Percentiles rank a stretch among this genome's conserved stretches.
These are phyloP conservation scores for Baronia brevicornis DNA, from an alignment of 2,888 invertebrate species.

Conservation along the genomic window DNA sequence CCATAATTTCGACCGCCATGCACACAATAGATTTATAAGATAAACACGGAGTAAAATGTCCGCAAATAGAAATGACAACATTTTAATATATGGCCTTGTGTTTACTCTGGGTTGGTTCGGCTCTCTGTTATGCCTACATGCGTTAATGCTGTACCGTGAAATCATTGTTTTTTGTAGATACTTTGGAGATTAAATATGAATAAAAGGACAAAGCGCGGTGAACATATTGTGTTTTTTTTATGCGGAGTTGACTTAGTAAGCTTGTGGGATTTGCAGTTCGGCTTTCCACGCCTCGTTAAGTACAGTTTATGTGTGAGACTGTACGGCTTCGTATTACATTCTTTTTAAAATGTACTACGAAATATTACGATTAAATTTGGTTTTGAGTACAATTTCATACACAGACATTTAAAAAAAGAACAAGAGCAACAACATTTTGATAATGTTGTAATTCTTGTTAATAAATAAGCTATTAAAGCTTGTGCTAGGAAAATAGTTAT, in stretches of 20 bases:
- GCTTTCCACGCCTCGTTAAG: constrained; percentile 41
- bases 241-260: constrained; percentile 54
- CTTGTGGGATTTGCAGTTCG: constrained; percentile 52
- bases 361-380: too few species aligned
- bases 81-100: constrained; percentile 71
- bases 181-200: constrained; percentile 69
- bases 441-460: too few species aligned
- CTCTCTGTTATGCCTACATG: constrained; percentile 72
- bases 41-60: constrained; percentile 73
- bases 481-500: too few species aligned
- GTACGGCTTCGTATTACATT: constrained; percentile 21
- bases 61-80: constrained; percentile 74
- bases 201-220: constrained; percentile 64
- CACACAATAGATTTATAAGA: constrained; percentile 74
- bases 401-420: too few species aligned
- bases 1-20: constrained; percentile 71
- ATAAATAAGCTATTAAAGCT: too few species aligned
- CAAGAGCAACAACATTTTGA: too few species aligned
- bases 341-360: constrained; percentile 7
- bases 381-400: too few species aligned
- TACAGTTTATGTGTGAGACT: constrained; percentile 39
- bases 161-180: constrained; percentile 71
- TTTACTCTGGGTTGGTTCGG: constrained; percentile 63
- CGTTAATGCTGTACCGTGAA: constrained; percentile 74
- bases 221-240: constrained; percentile 58